Evolutionary conservation across 2,797 vertebrate genomes (phyloP).

Genomic region (Phataginus tetradactyla): DNA sequence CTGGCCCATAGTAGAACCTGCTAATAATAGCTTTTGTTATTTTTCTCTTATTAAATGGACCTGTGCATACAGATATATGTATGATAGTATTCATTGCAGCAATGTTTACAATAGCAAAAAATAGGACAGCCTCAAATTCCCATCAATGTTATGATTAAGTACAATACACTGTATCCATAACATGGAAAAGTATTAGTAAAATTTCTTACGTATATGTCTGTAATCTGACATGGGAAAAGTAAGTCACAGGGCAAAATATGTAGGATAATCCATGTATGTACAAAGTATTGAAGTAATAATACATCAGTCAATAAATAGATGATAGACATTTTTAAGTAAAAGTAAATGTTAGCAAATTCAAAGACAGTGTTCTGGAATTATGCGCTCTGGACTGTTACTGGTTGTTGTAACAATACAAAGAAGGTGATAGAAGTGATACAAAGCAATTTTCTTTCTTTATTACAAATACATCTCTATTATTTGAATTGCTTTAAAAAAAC

Average conservation of each 20-base stretch:
- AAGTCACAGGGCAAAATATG: neutral
- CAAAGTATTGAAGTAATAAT: neutral
- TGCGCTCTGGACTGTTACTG: neutral
- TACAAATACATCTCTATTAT: neutral
- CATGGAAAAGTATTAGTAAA: constrained; percentile 2
- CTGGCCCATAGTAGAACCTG: neutral
- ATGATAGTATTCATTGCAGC: neutral
- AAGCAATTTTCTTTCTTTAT: neutral
- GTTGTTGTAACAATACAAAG: neutral
- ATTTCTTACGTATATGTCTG: neutral
- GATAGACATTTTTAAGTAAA: neutral
- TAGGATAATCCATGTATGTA: neutral
- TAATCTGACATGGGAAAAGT: neutral
- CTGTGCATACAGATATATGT: neutral
- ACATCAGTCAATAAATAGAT: neutral
- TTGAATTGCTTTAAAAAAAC: neutral
- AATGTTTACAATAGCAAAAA: neutral
- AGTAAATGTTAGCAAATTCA: neutral
- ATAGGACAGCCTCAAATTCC: neutral
- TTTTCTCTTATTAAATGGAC: neutral
- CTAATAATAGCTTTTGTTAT: neutral
- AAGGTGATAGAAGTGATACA: neutral
- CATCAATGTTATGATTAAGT: neutral
- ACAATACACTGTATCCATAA: neutral
- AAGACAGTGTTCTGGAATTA: neutral